Percentiles rank a stretch among this genome's conserved stretches.
phyloP scores from a whole-genome alignment of 2,888 invertebrate species.

The Eupithecia centaureata region DNA sequence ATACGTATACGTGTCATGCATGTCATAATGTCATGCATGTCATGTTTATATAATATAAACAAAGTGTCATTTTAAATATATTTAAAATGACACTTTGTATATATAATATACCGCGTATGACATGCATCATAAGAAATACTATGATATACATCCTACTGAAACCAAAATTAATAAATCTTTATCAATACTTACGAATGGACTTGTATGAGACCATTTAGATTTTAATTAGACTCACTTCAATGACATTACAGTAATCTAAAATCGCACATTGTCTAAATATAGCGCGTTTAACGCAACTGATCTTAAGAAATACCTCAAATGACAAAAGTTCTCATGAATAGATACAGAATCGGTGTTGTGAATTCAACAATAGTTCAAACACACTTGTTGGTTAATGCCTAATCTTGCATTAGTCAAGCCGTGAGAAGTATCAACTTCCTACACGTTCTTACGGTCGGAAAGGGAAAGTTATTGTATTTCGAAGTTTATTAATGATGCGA shows the following conservation, averaged over 20 bases:
- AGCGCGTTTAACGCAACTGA: constrained; percentile 38
- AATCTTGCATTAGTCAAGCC: constrained; percentile 40
- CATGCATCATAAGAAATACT: no score
- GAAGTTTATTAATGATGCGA: neutral
- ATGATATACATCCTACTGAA: no score
- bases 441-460: constrained; percentile 44
- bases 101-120: no score
- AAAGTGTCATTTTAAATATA: no score
- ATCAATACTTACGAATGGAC: neutral
- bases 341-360: constrained; percentile 37
- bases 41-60: no score
- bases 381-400: constrained; percentile 43
- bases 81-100: no score
- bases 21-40: no score
- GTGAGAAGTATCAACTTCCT: constrained; percentile 46
- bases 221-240: constrained; percentile 27
- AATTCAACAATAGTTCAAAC: constrained; percentile 45
- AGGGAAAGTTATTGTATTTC: constrained; percentile 41
- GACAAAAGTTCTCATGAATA: constrained; percentile 47
- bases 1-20: no score
- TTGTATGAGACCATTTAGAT: constrained; percentile 1
- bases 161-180: neutral
- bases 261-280: constrained; percentile 32
- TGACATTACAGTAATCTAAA: constrained; percentile 28
- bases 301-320: constrained; percentile 44